A percentile compares a stretch with the other conserved stretches of the same genome.
Evolutionary conservation across 2,888 invertebrate genomes (phyloP).

Genomic region (Noctua pronuba): DNA sequence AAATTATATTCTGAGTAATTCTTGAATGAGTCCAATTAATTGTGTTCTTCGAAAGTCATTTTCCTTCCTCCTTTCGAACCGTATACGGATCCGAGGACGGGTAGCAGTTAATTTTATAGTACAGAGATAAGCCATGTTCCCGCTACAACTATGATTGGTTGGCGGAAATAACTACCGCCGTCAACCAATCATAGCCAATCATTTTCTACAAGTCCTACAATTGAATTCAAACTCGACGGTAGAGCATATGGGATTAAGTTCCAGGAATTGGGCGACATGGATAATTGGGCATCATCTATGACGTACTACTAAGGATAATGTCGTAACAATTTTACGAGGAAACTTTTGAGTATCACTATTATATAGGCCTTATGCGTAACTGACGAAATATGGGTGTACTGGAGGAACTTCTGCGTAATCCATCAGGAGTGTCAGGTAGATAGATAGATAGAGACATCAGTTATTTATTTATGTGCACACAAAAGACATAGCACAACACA

Average conservation of each 20-base stretch:
- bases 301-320: not conserved
- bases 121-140: not conserved
- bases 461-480: too few species aligned
- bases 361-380: not conserved
- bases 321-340: not conserved
- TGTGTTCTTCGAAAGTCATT: not conserved
- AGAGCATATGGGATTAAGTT: not conserved
- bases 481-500: too few species aligned
- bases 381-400: not conserved
- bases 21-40: too few species aligned
- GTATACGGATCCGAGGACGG: not conserved
- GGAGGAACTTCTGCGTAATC: not conserved
- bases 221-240: too few species aligned
- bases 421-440: too few species aligned
- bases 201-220: not conserved
- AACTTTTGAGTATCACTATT: not conserved
- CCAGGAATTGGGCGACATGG: not conserved
- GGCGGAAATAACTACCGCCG: not conserved
- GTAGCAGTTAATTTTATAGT: not conserved
- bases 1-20: not conserved
- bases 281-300: not conserved
- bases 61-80: not conserved
- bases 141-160: not conserved
- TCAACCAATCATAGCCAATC: too few species aligned
- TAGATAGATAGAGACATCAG: too few species aligned